Conservation (phyloP, 2,888 invertebrate genomes). For the Gisinianus flammeolus region DNA sequence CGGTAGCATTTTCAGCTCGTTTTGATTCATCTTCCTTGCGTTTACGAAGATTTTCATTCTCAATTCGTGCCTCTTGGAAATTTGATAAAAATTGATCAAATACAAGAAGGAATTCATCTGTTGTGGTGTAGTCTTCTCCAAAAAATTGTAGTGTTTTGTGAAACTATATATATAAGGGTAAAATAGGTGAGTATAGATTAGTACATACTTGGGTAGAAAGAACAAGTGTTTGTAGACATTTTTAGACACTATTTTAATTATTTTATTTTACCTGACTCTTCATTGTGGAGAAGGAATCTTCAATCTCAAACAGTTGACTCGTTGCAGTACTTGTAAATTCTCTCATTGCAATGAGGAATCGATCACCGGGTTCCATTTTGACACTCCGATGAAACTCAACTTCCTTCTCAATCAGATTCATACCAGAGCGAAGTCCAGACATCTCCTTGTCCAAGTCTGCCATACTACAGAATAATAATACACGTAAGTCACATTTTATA, state of each 20-base stretch:
- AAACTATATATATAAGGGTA: constrained; percentile 68
- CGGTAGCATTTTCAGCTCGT: constrained; percentile 34
- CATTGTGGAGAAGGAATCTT: constrained; percentile 93
- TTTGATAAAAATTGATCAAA: constrained; percentile 86
- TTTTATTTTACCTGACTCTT: constrained; percentile 71
- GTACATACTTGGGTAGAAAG: neutral
- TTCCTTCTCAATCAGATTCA: constrained; percentile 86
- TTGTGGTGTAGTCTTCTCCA: constrained; percentile 86
- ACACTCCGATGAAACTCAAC: constrained; percentile 87
- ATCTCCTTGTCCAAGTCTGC: constrained; percentile 92
- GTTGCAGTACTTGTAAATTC: constrained; percentile 93
- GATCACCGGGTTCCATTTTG: constrained; percentile 69
- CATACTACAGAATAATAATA: constrained; percentile 66
- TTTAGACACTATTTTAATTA: neutral
- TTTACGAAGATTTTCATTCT: constrained; percentile 83
- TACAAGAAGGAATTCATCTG: constrained; percentile 92
- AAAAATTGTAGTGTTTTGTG: constrained; percentile 87
- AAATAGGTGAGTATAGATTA: neutral
- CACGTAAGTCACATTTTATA: constrained; percentile 18
- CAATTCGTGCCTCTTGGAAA: constrained; percentile 81
- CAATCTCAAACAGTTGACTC: constrained; percentile 88
- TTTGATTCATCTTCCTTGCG: constrained; percentile 73
- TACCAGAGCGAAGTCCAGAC: constrained; percentile 77
- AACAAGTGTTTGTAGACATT: neutral
- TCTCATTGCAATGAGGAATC: constrained; percentile 90